These are phyloP conservation scores for Promerops cafer DNA, from an alignment of 2,113 vertebrate genomes.

Conservation along the genomic window DNA sequence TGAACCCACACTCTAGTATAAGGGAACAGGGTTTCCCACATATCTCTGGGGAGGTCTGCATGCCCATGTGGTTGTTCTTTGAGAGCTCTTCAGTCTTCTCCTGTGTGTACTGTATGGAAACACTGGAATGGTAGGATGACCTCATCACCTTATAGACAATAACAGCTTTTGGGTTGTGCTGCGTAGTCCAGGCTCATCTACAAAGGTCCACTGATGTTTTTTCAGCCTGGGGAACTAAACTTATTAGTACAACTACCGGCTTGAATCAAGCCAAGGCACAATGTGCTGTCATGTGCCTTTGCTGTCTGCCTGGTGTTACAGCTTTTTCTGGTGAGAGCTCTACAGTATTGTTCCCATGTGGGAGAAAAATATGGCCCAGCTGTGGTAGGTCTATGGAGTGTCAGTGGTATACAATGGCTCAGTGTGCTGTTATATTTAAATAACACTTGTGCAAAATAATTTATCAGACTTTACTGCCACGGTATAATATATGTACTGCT, in stretches of 20 bases:
- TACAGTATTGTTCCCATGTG: neutral
- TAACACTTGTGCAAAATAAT: neutral
- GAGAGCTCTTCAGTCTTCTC: neutral
- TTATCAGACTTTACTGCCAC: neutral
- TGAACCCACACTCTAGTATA: neutral
- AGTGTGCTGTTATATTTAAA: neutral
- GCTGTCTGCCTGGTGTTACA: neutral
- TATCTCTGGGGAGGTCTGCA: neutral
- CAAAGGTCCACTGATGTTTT: neutral
- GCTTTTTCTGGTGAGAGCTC: neutral
- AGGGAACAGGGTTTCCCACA: neutral
- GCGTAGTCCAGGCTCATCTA: neutral
- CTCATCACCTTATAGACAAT: accelerated
- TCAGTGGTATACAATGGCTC: neutral
- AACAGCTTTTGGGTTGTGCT: neutral
- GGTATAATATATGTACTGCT: neutral
- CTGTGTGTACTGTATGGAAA: neutral
- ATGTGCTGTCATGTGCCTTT: neutral
- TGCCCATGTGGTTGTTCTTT: neutral
- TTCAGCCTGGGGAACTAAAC: neutral
- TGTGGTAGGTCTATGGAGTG: neutral
- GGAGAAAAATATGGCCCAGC: neutral
- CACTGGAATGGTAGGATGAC: neutral
- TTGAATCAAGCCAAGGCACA: neutral
- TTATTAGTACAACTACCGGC: accelerated